Evolutionary conservation across 2,797 vertebrate genomes (phyloP).

Genomic region (Florisuga fusca): DNA sequence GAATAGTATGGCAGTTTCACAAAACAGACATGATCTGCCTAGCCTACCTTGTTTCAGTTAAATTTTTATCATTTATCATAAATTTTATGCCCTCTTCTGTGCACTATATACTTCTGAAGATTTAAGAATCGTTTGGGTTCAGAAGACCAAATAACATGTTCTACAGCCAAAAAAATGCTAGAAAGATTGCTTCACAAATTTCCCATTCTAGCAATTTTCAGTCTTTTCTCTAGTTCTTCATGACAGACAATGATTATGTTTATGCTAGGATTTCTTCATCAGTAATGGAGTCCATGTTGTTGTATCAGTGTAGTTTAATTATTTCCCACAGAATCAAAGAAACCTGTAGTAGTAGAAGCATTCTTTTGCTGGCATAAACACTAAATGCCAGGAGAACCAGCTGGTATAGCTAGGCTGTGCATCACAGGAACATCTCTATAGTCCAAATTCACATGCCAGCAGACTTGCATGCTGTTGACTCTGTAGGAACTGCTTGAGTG

Average conservation of each 20-base stretch:
- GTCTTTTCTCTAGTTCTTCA: background rate
- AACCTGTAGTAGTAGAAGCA: background rate
- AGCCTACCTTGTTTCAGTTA: background rate
- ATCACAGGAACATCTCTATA: background rate
- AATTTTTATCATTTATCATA: background rate
- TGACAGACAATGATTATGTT: background rate
- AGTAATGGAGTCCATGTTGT: background rate
- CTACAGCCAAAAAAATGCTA: background rate
- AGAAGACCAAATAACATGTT: background rate
- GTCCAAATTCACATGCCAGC: background rate
- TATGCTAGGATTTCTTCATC: background rate
- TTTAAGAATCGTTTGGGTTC: background rate
- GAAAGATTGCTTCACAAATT: background rate
- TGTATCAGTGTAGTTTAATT: background rate
- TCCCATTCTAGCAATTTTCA: background rate
- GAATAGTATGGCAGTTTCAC: slow-evolving; percentile 1
- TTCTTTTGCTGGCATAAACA: background rate
- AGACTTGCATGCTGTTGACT: background rate
- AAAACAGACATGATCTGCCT: background rate
- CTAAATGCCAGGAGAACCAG: background rate
- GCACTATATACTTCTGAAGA: background rate
- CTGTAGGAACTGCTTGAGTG: background rate
- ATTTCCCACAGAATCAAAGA: background rate
- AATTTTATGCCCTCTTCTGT: background rate
- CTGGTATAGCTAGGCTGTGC: background rate